Evolutionary conservation across 2,888 invertebrate species (phyloP).

Genomic region (Ophioninae sp.): DNA sequence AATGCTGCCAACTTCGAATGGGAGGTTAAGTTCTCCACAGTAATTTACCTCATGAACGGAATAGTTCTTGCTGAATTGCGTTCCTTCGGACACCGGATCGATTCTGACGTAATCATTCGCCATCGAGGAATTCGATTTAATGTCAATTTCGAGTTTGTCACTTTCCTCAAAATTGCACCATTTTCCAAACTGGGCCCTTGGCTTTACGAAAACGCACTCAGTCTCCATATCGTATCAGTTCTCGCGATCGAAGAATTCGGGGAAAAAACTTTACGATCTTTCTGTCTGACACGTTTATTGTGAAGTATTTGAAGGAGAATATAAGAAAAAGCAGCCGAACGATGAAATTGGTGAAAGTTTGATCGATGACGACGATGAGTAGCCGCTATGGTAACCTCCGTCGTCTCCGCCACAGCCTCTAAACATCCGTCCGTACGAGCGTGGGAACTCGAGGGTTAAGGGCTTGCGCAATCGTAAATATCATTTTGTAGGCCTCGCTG

Average conservation of each 20-base stretch:
- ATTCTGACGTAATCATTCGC: conserved; percentile 82
- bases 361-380: conserved; percentile 6
- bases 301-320: not conserved
- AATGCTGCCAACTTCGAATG: not conserved
- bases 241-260: not conserved
- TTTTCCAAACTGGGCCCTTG: conserved; percentile 82
- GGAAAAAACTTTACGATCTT: not conserved
- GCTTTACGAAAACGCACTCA: conserved; percentile 82
- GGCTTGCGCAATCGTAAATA: conserved; percentile 72
- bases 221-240: conserved; percentile 70
- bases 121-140: conserved; percentile 78
- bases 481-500: conserved; percentile 73
- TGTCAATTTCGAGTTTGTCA: conserved; percentile 78
- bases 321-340: not conserved
- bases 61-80: conserved; percentile 82
- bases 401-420: conserved; percentile 15
- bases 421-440: conserved; percentile 71
- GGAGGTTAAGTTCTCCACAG: not conserved
- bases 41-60: conserved; percentile 81
- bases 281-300: not conserved
- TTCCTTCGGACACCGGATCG: conserved; percentile 82
- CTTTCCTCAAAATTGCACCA: conserved; percentile 82
- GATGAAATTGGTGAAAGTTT: not conserved
- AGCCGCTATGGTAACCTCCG: conserved; percentile 37
- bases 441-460: conserved; percentile 74